Conservation (phyloP, 2,888 invertebrate genomes). For the Trachelus troglodyta region DNA sequence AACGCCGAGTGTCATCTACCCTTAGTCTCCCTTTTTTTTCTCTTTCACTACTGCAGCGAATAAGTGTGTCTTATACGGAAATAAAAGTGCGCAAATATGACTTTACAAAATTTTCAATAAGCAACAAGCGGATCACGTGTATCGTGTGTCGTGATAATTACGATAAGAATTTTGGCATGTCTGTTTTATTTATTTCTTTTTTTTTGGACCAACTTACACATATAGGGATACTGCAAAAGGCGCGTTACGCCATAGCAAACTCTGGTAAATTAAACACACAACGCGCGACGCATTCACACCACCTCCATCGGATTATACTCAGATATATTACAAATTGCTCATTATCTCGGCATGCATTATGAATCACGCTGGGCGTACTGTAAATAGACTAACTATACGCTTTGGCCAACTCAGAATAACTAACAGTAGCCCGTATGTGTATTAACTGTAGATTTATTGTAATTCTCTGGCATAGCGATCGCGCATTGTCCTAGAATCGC, state of each 20-base stretch:
- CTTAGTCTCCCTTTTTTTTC: neutral
- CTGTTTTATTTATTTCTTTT: neutral
- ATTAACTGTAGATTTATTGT: slow-evolving; percentile 62
- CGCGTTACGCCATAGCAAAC: neutral
- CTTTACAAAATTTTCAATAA: neutral
- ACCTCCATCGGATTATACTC: slow-evolving; percentile 11
- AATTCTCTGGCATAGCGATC: slow-evolving; percentile 58
- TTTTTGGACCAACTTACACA: neutral
- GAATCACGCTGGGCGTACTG: slow-evolving; percentile 53
- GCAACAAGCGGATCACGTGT: neutral
- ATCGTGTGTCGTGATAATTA: neutral
- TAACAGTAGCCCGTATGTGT: slow-evolving; percentile 45
- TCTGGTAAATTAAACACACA: slow-evolving; percentile 2
- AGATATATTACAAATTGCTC: slow-evolving; percentile 61
- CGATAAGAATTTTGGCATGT: no score
- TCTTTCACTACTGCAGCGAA: neutral
- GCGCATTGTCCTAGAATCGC: slow-evolving; percentile 55
- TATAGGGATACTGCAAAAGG: neutral
- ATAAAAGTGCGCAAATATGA: neutral
- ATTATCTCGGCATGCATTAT: slow-evolving; percentile 58
- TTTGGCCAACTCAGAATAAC: slow-evolving; percentile 57
- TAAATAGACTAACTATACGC: slow-evolving; percentile 50
- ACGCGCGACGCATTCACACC: neutral
- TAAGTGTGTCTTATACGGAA: neutral
- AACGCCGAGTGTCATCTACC: neutral